Conservation (phyloP, 1,140 invertebrate genomes). For the Myzus persicae region DNA sequence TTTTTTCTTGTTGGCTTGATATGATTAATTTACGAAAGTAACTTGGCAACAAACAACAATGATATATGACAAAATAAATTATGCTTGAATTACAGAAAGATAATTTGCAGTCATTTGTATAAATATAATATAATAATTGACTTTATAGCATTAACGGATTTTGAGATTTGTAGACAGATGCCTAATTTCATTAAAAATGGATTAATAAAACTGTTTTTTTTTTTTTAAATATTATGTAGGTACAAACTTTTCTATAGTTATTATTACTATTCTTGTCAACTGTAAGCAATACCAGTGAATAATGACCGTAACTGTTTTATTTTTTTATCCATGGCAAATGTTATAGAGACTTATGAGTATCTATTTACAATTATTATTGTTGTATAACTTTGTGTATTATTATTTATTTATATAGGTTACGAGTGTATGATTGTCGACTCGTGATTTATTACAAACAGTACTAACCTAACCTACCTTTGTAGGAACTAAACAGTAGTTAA, state of each 20-base stretch:
- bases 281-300: too few species aligned
- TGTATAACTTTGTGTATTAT: too few species aligned
- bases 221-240: not conserved
- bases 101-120: not conserved
- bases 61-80: not conserved
- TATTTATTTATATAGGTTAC: too few species aligned
- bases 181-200: not conserved
- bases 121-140: not conserved
- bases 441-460: too few species aligned
- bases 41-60: not conserved
- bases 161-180: not conserved
- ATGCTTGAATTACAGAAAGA: not conserved
- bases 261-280: too few species aligned
- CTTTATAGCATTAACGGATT: not conserved
- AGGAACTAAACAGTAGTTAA: not conserved
- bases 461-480: too few species aligned
- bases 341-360: too few species aligned
- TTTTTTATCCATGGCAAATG: too few species aligned
- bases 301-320: too few species aligned
- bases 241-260: not conserved
- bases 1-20: not conserved
- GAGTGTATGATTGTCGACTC: too few species aligned
- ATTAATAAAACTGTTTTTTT: not conserved
- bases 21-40: not conserved
- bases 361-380: too few species aligned